Conservation (phyloP, 2,888 invertebrate species). For the Cryptocheilus praepositus region DNA sequence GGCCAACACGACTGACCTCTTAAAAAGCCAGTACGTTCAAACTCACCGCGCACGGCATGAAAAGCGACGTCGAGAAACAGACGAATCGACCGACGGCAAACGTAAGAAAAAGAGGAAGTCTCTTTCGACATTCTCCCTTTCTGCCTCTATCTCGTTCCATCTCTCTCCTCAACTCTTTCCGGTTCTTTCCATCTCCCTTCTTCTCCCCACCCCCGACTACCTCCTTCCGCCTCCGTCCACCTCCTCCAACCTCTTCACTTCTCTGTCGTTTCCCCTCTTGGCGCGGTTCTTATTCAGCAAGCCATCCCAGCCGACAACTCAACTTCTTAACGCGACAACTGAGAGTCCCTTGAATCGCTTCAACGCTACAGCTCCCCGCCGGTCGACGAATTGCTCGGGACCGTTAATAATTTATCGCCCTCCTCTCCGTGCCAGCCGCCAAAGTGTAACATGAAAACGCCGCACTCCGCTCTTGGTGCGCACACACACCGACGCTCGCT, state of each 20-base stretch:
- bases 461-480: too few relatives aligned
- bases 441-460: not conserved
- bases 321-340: constrained; percentile 35
- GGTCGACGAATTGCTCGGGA: constrained; percentile 30
- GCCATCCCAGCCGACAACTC: constrained; percentile 16
- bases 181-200: constrained; percentile 4
- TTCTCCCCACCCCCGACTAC: constrained; percentile 8
- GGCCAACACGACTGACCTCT: too few relatives aligned
- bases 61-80: too few relatives aligned
- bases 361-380: not conserved
- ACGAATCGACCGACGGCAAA: too few relatives aligned
- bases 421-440: not conserved
- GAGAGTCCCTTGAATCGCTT: constrained; percentile 17
- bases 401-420: constrained; percentile 28
- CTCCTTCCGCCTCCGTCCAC: not conserved
- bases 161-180: not conserved
- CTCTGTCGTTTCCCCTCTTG: not conserved
- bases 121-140: not conserved
- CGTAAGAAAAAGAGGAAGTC: not conserved
- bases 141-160: not conserved
- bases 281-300: constrained; percentile 1
- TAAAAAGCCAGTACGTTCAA: too few relatives aligned
- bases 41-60: too few relatives aligned
- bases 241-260: not conserved
- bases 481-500: too few relatives aligned